Evolutionary conservation across 2,113 vertebrate genomes (phyloP), one percentile per base, ranked within the genome.

Genomic region (Microcebus lehilahytsara): DNA sequence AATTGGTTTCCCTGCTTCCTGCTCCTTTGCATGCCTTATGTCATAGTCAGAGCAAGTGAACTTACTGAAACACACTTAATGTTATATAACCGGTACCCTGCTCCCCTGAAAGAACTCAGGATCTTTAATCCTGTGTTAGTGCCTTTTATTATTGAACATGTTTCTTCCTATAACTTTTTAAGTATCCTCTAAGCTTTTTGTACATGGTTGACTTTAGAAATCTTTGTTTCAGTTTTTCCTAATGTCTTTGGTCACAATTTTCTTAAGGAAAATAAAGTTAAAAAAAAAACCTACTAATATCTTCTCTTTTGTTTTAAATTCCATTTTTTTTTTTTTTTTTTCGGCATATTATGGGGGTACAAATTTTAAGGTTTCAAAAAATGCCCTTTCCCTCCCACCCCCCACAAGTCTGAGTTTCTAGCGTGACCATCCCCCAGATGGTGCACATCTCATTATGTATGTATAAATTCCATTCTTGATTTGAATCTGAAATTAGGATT

Each of bases 401-500:
- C 42, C 42, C 42, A 42, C 42, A 42, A 42, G 42, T 42, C 42
- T 42, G 42, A 42, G 42, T 42, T 42, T 42, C 6, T 42, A 42
- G 42, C 42, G 42, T 42, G 42, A 42, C 42, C 42, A 42, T 42
- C 42, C 42, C 42, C 42, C 42, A 42, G 42, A 42, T 42, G 42
- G 5, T 42, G 42, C 42, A 42, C 42, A 42, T 42, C 42, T 42
- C 42, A 42, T 42, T 42, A 42, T 42, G 5, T 42, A 42, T 42
- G 42, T 42, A 42, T 72, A 62, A 78, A 72, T 4, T 79, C 37
- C 11, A 25, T 91, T 72, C 60, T 87, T 72, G 46, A 74, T 85
- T 89, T 71, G 58, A 89, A 62, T 92, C 49, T 85, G 84, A 86
- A 87, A n/a, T 34, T 89, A 74, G 71, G 10, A 85, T 85, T 86